Evolutionary conservation across 2,888 invertebrate species (phyloP), one percentile per base, ranked within the genome.

Genomic region (Epinotia bilunana): DNA sequence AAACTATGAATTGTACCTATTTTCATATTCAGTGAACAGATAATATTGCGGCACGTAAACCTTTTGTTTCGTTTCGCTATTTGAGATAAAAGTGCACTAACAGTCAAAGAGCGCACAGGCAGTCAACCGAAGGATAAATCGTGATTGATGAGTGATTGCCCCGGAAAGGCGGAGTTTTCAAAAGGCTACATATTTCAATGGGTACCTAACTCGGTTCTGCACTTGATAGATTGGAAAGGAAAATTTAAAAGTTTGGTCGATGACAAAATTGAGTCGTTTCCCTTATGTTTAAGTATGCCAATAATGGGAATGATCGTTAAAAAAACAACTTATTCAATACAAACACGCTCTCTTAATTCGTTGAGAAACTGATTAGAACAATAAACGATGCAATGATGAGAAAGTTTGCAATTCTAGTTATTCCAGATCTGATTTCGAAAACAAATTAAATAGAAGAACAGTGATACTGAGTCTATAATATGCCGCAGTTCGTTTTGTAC

Each of bases 361-460:
- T n/a, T 53, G 53, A 53, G 53, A 53, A 53, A 64, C n/a, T 16
- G 4, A 20, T 46, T 46, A 49, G 16, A 28, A 58, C 57, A 58
- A 68, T 57, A 43, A 68, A 58, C 74, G 78, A 78, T 75, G 74
- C 69, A 69, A 73, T 64, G 78, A 77, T 72, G 70, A 76, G 80
- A 81, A 61, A 11, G 33, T 81, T 79, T 46, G 23, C 7, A n/a
- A 33, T 67, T 39, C 23, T 18, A 49, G 65, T 67, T 68, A 33
- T n/a, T 4, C 53, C 53, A 7, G n/a, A 28, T 67, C 13, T 13
- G 16, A 61, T 74, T 69, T 43, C 33, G 20, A 74, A 69, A 68
- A 3, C 9, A 33, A 57, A 63, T 62, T 18, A 63, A 9, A 43
- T 18, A 9, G n/a, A 62, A 43, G 20, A 55, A 60, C 43, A 20